Evolutionary conservation across 2,113 vertebrate genomes (phyloP), one percentile per base, ranked within the genome.

Genomic region (Salvelinus namaycush): DNA sequence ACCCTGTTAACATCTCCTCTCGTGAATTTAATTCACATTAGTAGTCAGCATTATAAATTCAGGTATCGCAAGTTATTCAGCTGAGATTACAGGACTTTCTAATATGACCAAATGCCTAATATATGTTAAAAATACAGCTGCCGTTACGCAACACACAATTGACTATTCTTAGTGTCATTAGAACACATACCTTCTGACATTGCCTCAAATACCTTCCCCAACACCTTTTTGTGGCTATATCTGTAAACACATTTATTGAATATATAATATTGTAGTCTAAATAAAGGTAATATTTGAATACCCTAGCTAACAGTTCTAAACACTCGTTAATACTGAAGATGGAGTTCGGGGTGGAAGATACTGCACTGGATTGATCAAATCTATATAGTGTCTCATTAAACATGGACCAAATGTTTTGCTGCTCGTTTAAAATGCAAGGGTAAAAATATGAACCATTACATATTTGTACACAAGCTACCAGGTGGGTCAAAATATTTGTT

Each of bases 71-170:
- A 68, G 67, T 68, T 34, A 11, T 29, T 67, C 29, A 31, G 31
- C 18, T 20, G 31, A 68, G 8, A 48, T 72, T 72, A 20, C 24
- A 70, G 49, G 66, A 66, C n/a, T 76, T 80, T 26, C 65, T 31
- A 79, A 65, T 62, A 83, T 65, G n/a, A 66, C 20, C 68, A 16
- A 54, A 14, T 18, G 12, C 16, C 51, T 83, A 80, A 79, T 88
- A 20, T 59, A 77, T 66, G 60, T 81, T 77, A 72, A 71, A n/a
- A 84, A 83, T 49, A 73, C 80, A 92, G 89, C 89, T 89, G 89
- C 88, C 85, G 65, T 4, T 31, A 39, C 31, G 24, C 66, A 24
- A 3, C 22, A 14, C 18, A 22, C 62, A 3, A 11, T 44, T n/a
- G 3, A n/a, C 31, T 22, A n/a, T 31, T 69, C 31, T 13, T 69